phyloP scores from a whole-genome alignment of 2,797 vertebrate genomes.

The Smutsia temminckii region DNA sequence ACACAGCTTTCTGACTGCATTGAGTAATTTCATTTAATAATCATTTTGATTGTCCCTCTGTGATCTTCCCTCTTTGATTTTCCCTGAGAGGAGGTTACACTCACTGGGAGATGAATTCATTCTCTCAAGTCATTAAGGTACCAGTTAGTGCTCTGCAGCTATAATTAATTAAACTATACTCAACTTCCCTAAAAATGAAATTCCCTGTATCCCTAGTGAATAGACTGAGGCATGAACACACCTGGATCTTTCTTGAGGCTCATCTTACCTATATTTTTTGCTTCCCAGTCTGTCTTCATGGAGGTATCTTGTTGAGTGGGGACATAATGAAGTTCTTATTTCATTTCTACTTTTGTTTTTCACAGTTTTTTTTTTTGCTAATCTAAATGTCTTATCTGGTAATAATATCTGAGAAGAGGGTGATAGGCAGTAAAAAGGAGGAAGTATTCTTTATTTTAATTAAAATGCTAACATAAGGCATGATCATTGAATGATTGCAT shows the following conservation, averaged over 20 bases:
- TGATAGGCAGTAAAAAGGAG: conserved; percentile 68
- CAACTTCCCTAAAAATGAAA: conserved; percentile 68
- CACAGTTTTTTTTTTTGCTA: conserved; percentile 53
- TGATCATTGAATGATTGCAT: conserved; percentile 80
- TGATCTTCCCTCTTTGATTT: background rate
- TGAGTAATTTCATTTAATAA: conserved; percentile 65
- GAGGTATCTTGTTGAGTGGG: background rate
- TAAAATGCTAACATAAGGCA: conserved; percentile 82
- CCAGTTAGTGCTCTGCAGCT: conserved; percentile 67
- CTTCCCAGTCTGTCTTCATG: background rate
- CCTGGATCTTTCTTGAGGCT: background rate
- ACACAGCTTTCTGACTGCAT: conserved; percentile 30
- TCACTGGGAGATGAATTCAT: conserved; percentile 69
- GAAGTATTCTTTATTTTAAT: conserved; percentile 83
- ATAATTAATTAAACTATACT: conserved; percentile 73
- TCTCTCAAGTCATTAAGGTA: conserved; percentile 72
- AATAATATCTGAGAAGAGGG: conserved; percentile 68
- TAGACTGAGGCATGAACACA: background rate
- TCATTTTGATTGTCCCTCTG: conserved; percentile 61
- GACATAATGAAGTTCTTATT: background rate
- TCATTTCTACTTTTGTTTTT: conserved; percentile 3
- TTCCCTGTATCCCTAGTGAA: conserved; percentile 43
- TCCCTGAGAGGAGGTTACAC: conserved; percentile 64
- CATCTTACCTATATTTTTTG: background rate
- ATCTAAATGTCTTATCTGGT: conserved; percentile 69